Evolutionary conservation across 35 echinoderm and acorn worm species (phyloP), one percentile per base, ranked within the genome.

Genomic region (Eucidaris tribuloides): DNA sequence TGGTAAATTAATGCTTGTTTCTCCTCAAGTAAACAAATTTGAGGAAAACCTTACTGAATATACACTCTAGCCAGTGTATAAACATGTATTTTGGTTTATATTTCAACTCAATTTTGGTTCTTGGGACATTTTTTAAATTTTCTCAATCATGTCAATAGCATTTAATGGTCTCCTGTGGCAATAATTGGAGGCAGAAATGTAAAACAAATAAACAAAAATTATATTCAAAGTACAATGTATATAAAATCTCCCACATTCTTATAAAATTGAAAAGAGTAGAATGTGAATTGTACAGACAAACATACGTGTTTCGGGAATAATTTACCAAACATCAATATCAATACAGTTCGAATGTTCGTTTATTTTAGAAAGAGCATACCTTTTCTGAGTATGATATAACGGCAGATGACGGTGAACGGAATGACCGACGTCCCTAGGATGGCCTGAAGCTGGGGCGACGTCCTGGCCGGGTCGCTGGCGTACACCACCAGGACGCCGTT

Each of bases 401-500:
- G 83, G 38, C 63, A 87, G 25, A 93, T 80, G 15, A 99, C 96
- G 0, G 96, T 99, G 48, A 90, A 99, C 3, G 90, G 90, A 44
- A 99, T 99, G 2, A 93, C 48, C 3, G 91, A 87, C 5, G 96
- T 93, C 22, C 90, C 82, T 1, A 99, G 84, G 17, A 99, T 71
- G 5, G 96, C 86, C 41, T 99, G 96, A 11, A 99, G 71, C 5
- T 87, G 45, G 3, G 90, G 81, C 14, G 89, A 65, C 7, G 96
- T 99, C 20, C 96, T 46, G 1, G 14, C 14, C 0, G 96, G 91
- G 34, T 80, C 87, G 32, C 90, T 93, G 11, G 90, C 96, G 54
- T 99, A 99, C 13, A 99, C 96, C 18, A 99, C 86, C 35, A 99
- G 60, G 1, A 99, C 35, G 13, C 96, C 90, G 71, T 93, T 93